Base-by-base conservation (phyloP, 23 tunicate species). In the Pegea sp. region DNA sequence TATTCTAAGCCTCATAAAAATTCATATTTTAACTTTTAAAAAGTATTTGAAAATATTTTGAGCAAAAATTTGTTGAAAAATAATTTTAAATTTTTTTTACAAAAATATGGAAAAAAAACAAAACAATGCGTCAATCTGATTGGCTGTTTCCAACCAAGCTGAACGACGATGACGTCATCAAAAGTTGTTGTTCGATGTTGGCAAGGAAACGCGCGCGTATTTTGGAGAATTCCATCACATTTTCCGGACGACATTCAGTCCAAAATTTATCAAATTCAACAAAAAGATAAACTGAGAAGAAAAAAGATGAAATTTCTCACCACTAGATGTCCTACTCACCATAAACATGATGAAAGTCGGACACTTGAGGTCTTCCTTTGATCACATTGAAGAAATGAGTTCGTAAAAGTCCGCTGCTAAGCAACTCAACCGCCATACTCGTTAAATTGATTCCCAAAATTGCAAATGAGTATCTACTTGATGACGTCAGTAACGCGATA, bases 181-280 rank as follows among this genome's bases (percentile, higher is more conserved):
- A n/a, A n/a, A n/a, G n/a, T n/a, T n/a, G n/a, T n/a, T n/a, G n/a
- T n/a, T n/a, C n/a, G n/a, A n/a, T n/a, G n/a, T n/a, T n/a, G n/a
- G n/a, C n/a, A n/a, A n/a, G n/a, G n/a, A n/a, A n/a, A n/a, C n/a
- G n/a, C n/a, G n/a, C 68, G 0, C 74, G 51, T 0, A 84, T 63
- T 24, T 73, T 33, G 26, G 76, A 59, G 49, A 84, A 84, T 6
- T 66, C 84, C 95, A 84, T 84, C 55, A 84, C 84, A 62, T 84
- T 84, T 58, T 84, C 95, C 2, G 95, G 95, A 53, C 74, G 66
- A 5, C 78, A 73, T 58, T 84, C 86, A 48, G 74, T 62, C 95
- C 95, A 84, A 52, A 84, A 84, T 31, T 73, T 59, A 49, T 84
- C 95, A 49, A 84, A 84, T 48, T 74, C 65, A 30, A 28, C 34